phyloP scores from a whole-genome alignment of 2,888 invertebrate genomes.

The Andrena marginata region DNA sequence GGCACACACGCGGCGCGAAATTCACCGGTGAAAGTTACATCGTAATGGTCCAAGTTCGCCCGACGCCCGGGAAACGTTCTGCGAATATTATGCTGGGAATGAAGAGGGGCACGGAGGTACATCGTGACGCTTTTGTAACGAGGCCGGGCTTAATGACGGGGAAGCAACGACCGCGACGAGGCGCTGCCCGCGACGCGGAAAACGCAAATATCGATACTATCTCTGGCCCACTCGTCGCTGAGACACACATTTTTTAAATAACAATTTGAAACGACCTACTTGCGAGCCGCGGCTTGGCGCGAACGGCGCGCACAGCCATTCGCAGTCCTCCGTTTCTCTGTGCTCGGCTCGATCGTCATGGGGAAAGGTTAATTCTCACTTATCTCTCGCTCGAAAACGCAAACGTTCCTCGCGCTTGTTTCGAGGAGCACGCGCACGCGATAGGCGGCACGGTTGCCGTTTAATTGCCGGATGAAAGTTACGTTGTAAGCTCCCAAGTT shows the following conservation, averaged over 20 bases:
- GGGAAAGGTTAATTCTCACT: not conserved
- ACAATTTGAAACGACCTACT: not conserved
- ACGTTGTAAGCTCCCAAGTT: slow-evolving; percentile 44
- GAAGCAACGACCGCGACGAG: slow-evolving; percentile 50
- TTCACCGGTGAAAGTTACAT: slow-evolving; percentile 53
- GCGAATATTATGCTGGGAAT: slow-evolving; percentile 53
- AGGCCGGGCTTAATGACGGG: slow-evolving; percentile 57
- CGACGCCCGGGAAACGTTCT: slow-evolving; percentile 54
- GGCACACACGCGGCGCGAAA: slow-evolving; percentile 15
- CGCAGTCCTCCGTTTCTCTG: no score
- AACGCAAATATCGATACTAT: slow-evolving; percentile 26
- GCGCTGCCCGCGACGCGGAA: not conserved
- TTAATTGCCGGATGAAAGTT: slow-evolving; percentile 51
- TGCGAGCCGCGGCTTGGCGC: no score
- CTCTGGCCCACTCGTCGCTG: slow-evolving; percentile 9
- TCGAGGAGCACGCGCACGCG: slow-evolving; percentile 7
- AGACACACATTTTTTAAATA: not conserved
- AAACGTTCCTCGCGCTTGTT: slow-evolving; percentile 6
- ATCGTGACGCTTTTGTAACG: slow-evolving; percentile 58
- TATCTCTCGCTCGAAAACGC: not conserved
- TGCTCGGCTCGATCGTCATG: no score
- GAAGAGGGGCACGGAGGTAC: slow-evolving; percentile 48
- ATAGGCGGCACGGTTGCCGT: slow-evolving; percentile 11
- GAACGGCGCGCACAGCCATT: no score
- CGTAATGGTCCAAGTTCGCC: slow-evolving; percentile 53